Conservation (phyloP, 2,888 invertebrate genomes). For the Andrena praecox region DNA sequence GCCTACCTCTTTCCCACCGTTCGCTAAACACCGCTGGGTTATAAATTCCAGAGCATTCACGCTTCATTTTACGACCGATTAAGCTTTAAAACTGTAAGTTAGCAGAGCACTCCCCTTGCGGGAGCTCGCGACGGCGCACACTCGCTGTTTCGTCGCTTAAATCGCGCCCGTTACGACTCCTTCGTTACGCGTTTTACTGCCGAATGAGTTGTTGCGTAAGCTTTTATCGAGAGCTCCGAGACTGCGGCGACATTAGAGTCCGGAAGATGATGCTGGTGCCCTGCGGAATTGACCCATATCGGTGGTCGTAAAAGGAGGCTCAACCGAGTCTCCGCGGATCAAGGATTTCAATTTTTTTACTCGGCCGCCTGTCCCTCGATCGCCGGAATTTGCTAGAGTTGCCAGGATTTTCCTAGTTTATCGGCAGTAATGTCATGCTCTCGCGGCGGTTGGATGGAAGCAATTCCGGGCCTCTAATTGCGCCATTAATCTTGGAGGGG, state of each 20-base stretch:
- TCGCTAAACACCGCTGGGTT: too few species aligned
- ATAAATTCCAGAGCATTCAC: too few species aligned
- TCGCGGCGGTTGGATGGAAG: conserved; percentile 25
- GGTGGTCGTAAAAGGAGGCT: background rate
- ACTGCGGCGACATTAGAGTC: conserved; percentile 5
- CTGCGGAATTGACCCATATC: background rate
- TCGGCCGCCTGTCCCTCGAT: background rate
- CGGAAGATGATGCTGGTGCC: background rate
- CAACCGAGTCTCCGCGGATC: background rate
- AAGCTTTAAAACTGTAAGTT: too few species aligned
- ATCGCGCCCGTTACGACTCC: conserved; percentile 7
- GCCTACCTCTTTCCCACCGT: too few species aligned
- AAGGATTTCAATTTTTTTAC: background rate
- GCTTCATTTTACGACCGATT: too few species aligned
- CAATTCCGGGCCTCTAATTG: conserved; percentile 55
- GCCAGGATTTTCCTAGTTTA: conserved; percentile 42
- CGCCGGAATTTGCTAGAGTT: conserved; percentile 20
- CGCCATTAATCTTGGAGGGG: conserved; percentile 49
- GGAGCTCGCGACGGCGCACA: background rate
- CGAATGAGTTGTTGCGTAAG: conserved; percentile 29
- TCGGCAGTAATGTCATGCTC: conserved; percentile 8
- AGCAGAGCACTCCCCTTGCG: background rate
- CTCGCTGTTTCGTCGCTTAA: conserved; percentile 6
- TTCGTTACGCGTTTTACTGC: conserved; percentile 22
- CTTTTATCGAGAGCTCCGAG: conserved; percentile 23